These are phyloP conservation scores for Phataginus tricuspis DNA, from an alignment of 2,797 vertebrate species.

Conservation along the genomic window DNA sequence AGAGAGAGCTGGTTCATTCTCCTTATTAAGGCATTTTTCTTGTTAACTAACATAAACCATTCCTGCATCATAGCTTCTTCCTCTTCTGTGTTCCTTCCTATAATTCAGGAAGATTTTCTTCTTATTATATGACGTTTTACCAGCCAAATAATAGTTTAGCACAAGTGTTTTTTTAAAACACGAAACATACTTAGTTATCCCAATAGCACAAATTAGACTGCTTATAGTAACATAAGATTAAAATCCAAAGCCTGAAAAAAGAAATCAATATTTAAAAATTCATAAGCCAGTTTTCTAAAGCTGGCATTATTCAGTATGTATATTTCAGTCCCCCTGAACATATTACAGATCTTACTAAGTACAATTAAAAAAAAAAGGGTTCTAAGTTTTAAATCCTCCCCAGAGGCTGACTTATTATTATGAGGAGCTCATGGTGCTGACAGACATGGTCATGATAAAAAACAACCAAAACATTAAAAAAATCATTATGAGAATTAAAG, in stretches of 20 bases:
- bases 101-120: constrained; percentile 61
- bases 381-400: constrained; percentile 70
- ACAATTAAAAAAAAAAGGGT: constrained; percentile 69
- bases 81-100: constrained; percentile 98
- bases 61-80: constrained; percentile 99
- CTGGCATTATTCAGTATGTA: background rate
- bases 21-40: constrained; percentile 98
- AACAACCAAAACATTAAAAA: constrained; percentile 28
- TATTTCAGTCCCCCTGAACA: constrained; percentile 63
- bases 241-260: constrained; percentile 15
- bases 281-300: constrained; percentile 59
- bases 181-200: background rate
- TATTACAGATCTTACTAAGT: constrained; percentile 75
- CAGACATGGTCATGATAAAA: constrained; percentile 67
- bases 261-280: constrained; percentile 38
- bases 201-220: constrained; percentile 37
- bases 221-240: constrained; percentile 31
- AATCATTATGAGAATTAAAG: constrained; percentile 64
- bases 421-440: constrained; percentile 66
- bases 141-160: background rate
- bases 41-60: constrained; percentile 99
- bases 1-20: constrained; percentile 99
- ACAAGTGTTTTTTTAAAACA: constrained; percentile 25
- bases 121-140: constrained; percentile 34
- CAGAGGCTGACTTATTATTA: constrained; percentile 72